Conservation (phyloP, 2,888 invertebrate species). For the Drosophila engyochracea region DNA sequence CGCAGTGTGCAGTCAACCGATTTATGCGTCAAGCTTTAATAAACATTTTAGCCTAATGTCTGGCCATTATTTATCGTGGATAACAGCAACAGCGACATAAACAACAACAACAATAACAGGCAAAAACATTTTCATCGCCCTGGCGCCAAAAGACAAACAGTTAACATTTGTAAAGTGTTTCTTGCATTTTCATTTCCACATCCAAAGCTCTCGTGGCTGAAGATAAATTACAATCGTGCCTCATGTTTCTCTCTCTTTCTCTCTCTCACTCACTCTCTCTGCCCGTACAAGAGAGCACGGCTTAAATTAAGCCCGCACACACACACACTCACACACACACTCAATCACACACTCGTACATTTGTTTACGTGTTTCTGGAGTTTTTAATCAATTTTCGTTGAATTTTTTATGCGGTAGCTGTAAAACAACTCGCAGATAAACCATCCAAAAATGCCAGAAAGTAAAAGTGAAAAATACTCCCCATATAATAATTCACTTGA, state of each 20-base stretch:
- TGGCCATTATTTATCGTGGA: conserved; percentile 71
- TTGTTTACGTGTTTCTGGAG: conserved; percentile 60
- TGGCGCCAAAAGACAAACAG: conserved; percentile 82
- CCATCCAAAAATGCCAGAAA: conserved; percentile 49
- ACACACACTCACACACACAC: conserved; percentile 21
- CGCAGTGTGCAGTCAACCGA: conserved; percentile 39
- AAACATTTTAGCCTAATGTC: conserved; percentile 79
- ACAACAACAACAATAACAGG: conserved; percentile 24
- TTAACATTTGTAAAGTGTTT: conserved; percentile 80
- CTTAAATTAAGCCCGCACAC: conserved; percentile 61
- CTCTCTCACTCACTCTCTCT: conserved; percentile 34
- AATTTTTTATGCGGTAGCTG: conserved; percentile 75
- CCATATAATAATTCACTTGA: conserved; percentile 37
- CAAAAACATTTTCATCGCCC: conserved; percentile 65
- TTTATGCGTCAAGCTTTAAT: conserved; percentile 72
- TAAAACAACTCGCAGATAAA: conserved; percentile 67
- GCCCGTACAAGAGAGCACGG: conserved; percentile 42
- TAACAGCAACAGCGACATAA: conserved; percentile 26
- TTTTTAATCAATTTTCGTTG: conserved; percentile 78
- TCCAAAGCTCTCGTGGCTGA: conserved; percentile 46
- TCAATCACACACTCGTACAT: conserved; percentile 41
- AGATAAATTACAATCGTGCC: conserved; percentile 79
- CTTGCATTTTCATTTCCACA: conserved; percentile 66
- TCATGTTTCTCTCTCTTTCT: conserved; percentile 41
- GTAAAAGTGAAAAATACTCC: conserved; percentile 49